A percentile compares a stretch with the other conserved stretches of the same genome.
Conservation (phyloP, 2,888 invertebrate species). For the Dryocosmus kuriphilus region DNA sequence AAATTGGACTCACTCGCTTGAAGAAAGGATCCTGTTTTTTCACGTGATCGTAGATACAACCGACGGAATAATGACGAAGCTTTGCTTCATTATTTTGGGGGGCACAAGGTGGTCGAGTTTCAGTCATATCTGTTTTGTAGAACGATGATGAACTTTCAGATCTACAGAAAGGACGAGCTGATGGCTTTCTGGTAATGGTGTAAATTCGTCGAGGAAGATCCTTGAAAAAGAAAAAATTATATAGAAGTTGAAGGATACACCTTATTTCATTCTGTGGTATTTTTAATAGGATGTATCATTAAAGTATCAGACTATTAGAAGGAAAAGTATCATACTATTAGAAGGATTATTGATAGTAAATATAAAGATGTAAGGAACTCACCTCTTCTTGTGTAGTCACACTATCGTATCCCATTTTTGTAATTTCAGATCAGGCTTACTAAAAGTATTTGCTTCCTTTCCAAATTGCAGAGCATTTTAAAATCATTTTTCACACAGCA, state of each 20-base stretch:
- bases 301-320: too few relatives aligned
- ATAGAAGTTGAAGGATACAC: not conserved
- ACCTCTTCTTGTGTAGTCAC: conserved; percentile 33
- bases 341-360: too few relatives aligned
- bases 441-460: not conserved
- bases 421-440: not conserved
- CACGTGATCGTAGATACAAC: conserved; percentile 64
- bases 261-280: not conserved
- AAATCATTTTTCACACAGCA: conserved; percentile 40
- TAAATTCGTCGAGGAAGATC: conserved; percentile 17
- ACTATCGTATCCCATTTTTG: conserved; percentile 24
- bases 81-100: conserved; percentile 44
- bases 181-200: not conserved
- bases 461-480: not conserved
- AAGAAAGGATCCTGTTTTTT: conserved; percentile 60
- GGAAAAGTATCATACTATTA: too few relatives aligned
- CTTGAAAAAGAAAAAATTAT: not conserved
- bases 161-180: conserved; percentile 5
- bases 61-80: conserved; percentile 66
- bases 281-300: not conserved
- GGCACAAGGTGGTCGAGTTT: not conserved
- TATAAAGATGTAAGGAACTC: not conserved
- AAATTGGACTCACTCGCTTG: conserved; percentile 63
- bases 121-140: not conserved
- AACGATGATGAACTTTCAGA: conserved; percentile 29